Evolutionary conservation across 2,113 vertebrate genomes (phyloP).

Genomic region (Diphyllodes magnificus): DNA sequence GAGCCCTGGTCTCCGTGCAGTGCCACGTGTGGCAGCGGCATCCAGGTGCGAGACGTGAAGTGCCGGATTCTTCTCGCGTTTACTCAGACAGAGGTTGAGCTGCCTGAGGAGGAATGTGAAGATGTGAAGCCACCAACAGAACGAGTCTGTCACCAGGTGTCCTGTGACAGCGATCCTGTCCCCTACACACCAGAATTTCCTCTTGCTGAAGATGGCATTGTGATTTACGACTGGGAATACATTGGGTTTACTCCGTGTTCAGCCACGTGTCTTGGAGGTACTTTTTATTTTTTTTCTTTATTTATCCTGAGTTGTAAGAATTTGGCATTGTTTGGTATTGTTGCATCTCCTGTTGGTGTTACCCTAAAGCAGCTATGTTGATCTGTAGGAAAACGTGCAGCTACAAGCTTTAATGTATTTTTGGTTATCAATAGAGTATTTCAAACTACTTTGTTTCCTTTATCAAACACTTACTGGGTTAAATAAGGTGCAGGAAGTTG

Average conservation of each 20-base stretch:
- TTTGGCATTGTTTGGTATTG: background rate
- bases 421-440: background rate
- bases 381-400: background rate
- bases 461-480: background rate
- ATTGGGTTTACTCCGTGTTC: slow-evolving; percentile 85
- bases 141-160: slow-evolving; percentile 69
- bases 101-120: slow-evolving; percentile 86
- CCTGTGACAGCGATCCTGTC: slow-evolving; percentile 65
- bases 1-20: slow-evolving; percentile 90
- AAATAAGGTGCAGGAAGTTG: background rate
- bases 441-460: background rate
- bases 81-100: slow-evolving; percentile 83
- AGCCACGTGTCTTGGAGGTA: slow-evolving; percentile 82
- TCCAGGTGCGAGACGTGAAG: slow-evolving; percentile 79
- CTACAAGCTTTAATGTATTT: background rate
- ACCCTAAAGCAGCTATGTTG: background rate
- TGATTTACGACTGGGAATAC: slow-evolving; percentile 83
- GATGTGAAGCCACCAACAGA: slow-evolving; percentile 67
- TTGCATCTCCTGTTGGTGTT: background rate
- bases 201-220: slow-evolving; percentile 15
- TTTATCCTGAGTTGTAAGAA: background rate
- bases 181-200: background rate
- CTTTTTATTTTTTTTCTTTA: background rate
- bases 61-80: slow-evolving; percentile 85
- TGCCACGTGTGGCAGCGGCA: slow-evolving; percentile 78